Evolutionary conservation across 2,113 vertebrate species (phyloP).

Genomic region (Eptesicus fuscus): DNA sequence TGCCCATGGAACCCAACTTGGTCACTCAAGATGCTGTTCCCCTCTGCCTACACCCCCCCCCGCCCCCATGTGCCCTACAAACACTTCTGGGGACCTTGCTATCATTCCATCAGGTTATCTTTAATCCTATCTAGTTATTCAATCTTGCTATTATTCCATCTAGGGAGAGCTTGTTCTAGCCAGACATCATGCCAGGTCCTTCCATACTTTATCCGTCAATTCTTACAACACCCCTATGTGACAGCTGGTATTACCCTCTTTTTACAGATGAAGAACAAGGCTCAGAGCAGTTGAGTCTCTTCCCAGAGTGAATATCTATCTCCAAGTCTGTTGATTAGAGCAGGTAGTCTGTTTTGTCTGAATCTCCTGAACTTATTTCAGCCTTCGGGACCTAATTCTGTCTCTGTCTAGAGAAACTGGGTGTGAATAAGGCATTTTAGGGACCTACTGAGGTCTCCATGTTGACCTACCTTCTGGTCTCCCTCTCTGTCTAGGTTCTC

Average conservation of each 20-base stretch:
- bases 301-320: neutral
- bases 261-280: neutral
- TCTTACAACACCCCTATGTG: rapidly evolving
- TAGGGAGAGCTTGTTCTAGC: neutral
- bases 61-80: rapidly evolving
- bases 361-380: neutral
- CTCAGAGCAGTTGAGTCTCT: neutral
- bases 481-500: neutral
- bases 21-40: neutral
- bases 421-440: no score
- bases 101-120: neutral
- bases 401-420: rapidly evolving
- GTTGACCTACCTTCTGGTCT: neutral
- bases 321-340: neutral
- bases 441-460: rapidly evolving
- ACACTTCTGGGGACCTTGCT: no score
- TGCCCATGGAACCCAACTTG: neutral
- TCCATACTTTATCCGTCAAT: neutral
- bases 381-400: neutral
- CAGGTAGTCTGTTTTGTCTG: neutral
- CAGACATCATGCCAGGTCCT: neutral
- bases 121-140: neutral
- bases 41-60: no score
- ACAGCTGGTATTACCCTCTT: neutral
- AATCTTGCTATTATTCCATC: neutral